Percentiles rank a stretch among this genome's conserved stretches.
Evolutionary conservation across 2,888 invertebrate genomes (phyloP).

Genomic region (Volucella zonaria): DNA sequence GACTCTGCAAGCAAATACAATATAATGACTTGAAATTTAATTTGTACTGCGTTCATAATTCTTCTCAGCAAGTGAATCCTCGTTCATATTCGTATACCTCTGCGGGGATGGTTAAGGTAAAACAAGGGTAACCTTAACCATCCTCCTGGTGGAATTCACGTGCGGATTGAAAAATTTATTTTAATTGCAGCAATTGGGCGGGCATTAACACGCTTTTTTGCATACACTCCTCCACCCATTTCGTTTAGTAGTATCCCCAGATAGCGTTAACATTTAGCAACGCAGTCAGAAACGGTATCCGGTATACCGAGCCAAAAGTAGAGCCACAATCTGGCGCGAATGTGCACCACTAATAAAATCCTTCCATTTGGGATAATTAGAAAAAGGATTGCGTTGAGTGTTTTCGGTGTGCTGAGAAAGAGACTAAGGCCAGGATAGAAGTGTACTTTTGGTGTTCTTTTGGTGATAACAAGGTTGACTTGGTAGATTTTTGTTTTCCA

Average conservation of each 20-base stretch:
- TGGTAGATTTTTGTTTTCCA: too few species aligned
- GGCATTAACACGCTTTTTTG: constrained; percentile 63
- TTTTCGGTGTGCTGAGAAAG: background rate
- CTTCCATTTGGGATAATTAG: constrained; percentile 70
- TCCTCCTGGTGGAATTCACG: constrained; percentile 40
- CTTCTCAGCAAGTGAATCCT: constrained; percentile 8
- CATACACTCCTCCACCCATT: constrained; percentile 9
- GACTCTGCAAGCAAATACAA: constrained; percentile 35
- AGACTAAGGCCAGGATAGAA: background rate
- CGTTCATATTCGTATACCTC: background rate
- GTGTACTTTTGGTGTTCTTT: constrained; percentile 25
- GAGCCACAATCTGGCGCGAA: background rate
- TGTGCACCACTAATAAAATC: constrained; percentile 63
- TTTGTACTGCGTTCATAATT: constrained; percentile 65
- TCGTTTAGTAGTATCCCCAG: constrained; percentile 24
- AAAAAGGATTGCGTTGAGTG: constrained; percentile 62
- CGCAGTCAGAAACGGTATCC: background rate
- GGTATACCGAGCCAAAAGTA: background rate
- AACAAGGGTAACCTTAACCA: constrained; percentile 9
- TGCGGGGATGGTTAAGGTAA: background rate
- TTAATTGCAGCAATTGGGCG: constrained; percentile 72
- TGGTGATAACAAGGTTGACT: background rate
- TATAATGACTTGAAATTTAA: constrained; percentile 71
- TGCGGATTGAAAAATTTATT: constrained; percentile 68
- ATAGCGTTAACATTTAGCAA: constrained; percentile 1